Percentiles rank a stretch among this genome's conserved stretches.
Conservation (phyloP, 2,113 vertebrate genomes). For the Turdus rufiventris region DNA sequence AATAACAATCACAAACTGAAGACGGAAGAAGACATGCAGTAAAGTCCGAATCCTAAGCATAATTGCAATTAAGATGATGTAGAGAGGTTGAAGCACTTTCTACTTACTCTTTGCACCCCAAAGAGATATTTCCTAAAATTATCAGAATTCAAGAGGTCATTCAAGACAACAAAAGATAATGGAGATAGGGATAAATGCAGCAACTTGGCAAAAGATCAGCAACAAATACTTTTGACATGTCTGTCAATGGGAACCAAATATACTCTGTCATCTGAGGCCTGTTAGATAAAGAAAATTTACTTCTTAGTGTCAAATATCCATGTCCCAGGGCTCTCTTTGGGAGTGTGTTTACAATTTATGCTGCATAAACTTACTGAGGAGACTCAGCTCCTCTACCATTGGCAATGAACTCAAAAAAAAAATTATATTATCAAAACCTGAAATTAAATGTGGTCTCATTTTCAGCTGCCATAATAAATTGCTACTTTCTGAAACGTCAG, state of each 20-base stretch:
- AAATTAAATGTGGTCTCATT: not conserved
- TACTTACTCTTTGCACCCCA: fast-evolving
- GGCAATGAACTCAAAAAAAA: not conserved
- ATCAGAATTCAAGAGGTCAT: not conserved
- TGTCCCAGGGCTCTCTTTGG: not conserved
- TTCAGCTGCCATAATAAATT: not conserved
- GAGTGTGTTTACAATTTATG: not conserved
- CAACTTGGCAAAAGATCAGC: not conserved
- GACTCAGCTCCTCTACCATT: not conserved
- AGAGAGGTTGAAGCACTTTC: not conserved
- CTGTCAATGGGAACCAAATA: not conserved
- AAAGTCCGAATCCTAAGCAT: not conserved
- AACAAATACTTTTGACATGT: not conserved
- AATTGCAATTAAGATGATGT: not conserved
- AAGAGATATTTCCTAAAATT: not conserved
- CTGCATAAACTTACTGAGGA: not conserved
- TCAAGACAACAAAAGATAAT: not conserved
- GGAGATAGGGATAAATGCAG: not conserved
- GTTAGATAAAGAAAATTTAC: slow-evolving; percentile 3
- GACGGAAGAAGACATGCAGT: not conserved
- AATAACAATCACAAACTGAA: not conserved
- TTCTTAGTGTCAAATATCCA: slow-evolving; percentile 30
- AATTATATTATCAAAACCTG: not conserved
- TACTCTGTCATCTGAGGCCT: not conserved
- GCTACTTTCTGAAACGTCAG: not conserved